phyloP scores from a whole-genome alignment of 2,113 vertebrate species.

The Ageneiosus marmoratus region DNA sequence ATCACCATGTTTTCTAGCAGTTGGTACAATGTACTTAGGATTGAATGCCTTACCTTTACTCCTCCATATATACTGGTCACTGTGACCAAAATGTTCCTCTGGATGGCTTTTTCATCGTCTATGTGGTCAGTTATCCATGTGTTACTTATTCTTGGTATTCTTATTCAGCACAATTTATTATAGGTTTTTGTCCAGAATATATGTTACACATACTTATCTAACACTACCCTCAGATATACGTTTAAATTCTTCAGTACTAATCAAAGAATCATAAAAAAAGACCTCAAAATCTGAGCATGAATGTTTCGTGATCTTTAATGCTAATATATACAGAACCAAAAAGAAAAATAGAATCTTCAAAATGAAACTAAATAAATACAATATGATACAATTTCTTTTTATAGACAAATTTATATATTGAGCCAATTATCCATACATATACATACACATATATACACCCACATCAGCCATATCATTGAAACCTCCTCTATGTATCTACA shows the following conservation, averaged over 20 bases:
- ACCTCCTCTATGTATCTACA: no score
- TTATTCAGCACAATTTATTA: not conserved
- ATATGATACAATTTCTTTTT: slow-evolving; percentile 86
- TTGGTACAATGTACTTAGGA: no score
- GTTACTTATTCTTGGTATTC: no score
- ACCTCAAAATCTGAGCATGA: slow-evolving; percentile 36
- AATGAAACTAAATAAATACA: slow-evolving; percentile 96
- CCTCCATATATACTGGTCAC: no score
- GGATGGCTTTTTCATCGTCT: no score
- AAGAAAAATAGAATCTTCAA: slow-evolving; percentile 90
- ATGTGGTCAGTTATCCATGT: no score
- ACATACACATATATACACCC: not conserved
- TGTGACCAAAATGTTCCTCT: no score
- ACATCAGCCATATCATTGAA: no score
- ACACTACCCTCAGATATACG: not conserved
- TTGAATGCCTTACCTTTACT: no score
- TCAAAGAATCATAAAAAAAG: not conserved
- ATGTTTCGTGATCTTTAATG: slow-evolving; percentile 89
- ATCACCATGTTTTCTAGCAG: no score
- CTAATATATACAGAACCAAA: slow-evolving; percentile 90
- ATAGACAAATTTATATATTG: slow-evolving; percentile 61
- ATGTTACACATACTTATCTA: not conserved
- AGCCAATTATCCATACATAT: slow-evolving; percentile 46
- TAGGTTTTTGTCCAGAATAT: not conserved
- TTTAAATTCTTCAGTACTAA: not conserved